Base-by-base conservation (phyloP, 2,797 vertebrate genomes). In the Lepilemur septentrionalis region DNA sequence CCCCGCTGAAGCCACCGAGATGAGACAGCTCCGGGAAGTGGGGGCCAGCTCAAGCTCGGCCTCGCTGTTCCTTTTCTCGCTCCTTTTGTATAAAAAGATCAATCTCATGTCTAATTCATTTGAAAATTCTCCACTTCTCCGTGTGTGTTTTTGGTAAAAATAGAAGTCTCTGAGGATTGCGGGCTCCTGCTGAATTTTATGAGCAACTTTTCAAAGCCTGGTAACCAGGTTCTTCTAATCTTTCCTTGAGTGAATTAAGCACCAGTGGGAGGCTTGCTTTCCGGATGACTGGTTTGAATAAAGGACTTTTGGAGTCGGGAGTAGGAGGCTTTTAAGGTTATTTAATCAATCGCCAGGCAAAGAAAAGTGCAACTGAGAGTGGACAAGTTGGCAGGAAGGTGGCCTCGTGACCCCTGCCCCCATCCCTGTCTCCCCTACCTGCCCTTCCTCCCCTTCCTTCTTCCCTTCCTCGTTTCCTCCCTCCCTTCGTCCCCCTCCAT, bases 61-160 rank as follows among this genome's bases (percentile, higher is more conserved):
- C 80, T 84, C 84, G 15, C 23, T 28, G 43, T 48, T 72, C 41
- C 65, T 96, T 95, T 72, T 79, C 65, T 86, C 73, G 91, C 50
- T 59, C 92, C 94, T 96, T 87, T 91, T 96, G 96, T 97, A 96
- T 96, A 87, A 85, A 97, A 98, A 95, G 95, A 98, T 98, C 96
- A 97, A 98, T 97, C 94, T 97, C 97, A 96, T 97, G 95, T 97
- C 95, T 95, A 96, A 97, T 97, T 98, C 95, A 98, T 97, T 96
- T 96, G 97, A 97, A 98, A 96, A 89, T 83, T 96, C 96, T 95
- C 95, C 81, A 91, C 95, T 96, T 98, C 93, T 93, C 95, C 81
- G 89, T 97, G 96, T 97, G 94, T 96, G 80, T 97, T 96, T 97
- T 96, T 96, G 97, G 94, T 96, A 98, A 97, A 98, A 98, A 92